phyloP scores from a whole-genome alignment of 2,888 invertebrate genomes.

The Athetis lepigone region DNA sequence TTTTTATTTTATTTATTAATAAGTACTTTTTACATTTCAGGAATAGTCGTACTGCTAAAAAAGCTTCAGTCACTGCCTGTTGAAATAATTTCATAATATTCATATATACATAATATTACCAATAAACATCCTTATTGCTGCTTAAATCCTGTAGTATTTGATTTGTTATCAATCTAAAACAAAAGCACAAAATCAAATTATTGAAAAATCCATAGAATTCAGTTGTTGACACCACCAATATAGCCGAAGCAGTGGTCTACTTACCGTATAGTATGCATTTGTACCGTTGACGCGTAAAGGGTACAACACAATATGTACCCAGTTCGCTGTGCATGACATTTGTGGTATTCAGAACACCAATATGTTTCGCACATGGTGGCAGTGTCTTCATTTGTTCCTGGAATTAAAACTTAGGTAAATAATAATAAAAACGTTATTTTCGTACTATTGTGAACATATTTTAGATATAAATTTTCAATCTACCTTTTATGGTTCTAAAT shows the following conservation, averaged over 20 bases:
- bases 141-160: slow-evolving; percentile 92
- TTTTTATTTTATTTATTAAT: slow-evolving; percentile 31
- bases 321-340: slow-evolving; percentile 94
- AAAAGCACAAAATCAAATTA: slow-evolving; percentile 18
- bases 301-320: slow-evolving; percentile 93
- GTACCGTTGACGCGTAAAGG: slow-evolving; percentile 93
- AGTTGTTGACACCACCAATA: no score
- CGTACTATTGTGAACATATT: no score
- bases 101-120: slow-evolving; percentile 83
- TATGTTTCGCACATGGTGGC: slow-evolving; percentile 91
- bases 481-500: no score
- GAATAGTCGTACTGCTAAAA: neutral
- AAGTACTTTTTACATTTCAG: neutral
- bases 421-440: no score
- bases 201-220: neutral
- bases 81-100: neutral
- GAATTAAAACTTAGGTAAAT: slow-evolving; percentile 4
- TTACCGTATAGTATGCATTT: slow-evolving; percentile 94
- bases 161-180: slow-evolving; percentile 91
- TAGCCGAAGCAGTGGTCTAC: neutral
- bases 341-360: slow-evolving; percentile 96
- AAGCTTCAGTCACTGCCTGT: neutral
- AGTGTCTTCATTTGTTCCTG: slow-evolving; percentile 51
- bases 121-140: slow-evolving; percentile 93
- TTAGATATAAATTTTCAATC: no score